phyloP scores from a whole-genome alignment of 2,888 invertebrate genomes.

The Melieria picta region DNA sequence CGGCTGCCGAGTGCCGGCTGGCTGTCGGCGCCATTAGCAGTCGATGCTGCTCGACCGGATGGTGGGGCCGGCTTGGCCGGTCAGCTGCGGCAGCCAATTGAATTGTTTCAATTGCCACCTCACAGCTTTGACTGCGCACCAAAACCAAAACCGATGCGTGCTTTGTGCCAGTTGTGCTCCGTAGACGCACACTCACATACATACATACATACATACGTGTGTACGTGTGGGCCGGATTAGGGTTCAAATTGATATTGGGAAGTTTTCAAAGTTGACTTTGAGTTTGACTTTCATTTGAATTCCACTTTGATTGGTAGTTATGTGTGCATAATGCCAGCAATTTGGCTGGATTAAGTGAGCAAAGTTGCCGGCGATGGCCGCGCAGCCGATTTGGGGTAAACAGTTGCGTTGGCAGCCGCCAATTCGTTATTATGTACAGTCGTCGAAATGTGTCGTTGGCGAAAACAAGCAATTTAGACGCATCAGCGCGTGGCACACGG shows the following conservation, averaged over 20 bases:
- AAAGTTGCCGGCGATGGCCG: slow-evolving; percentile 1
- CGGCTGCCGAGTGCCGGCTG: too few species aligned
- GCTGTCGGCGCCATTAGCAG: not conserved
- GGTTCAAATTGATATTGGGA: slow-evolving; percentile 28
- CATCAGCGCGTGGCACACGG: too few species aligned
- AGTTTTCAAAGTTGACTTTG: slow-evolving; percentile 6
- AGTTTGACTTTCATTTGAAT: slow-evolving; percentile 20
- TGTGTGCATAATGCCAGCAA: slow-evolving; percentile 22
- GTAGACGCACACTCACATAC: not conserved
- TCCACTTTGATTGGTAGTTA: slow-evolving; percentile 19
- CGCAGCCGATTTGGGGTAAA: not conserved
- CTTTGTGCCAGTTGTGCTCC: too few species aligned
- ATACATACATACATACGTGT: not conserved
- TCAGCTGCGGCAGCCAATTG: not conserved
- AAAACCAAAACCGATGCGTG: too few species aligned
- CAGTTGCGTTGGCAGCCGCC: not conserved
- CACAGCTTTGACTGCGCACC: too few species aligned
- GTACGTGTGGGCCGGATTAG: slow-evolving; percentile 16
- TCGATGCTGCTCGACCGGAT: not conserved
- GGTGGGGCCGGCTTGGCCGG: not conserved
- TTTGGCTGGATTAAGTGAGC: slow-evolving; percentile 15
- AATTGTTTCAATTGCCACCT: too few species aligned
- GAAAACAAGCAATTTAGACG: too few species aligned
- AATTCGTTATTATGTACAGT: too few species aligned
- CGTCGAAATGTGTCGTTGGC: too few species aligned